Evolutionary conservation across 2,113 vertebrate genomes (phyloP).

Genomic region (Amblyopsis rosae): DNA sequence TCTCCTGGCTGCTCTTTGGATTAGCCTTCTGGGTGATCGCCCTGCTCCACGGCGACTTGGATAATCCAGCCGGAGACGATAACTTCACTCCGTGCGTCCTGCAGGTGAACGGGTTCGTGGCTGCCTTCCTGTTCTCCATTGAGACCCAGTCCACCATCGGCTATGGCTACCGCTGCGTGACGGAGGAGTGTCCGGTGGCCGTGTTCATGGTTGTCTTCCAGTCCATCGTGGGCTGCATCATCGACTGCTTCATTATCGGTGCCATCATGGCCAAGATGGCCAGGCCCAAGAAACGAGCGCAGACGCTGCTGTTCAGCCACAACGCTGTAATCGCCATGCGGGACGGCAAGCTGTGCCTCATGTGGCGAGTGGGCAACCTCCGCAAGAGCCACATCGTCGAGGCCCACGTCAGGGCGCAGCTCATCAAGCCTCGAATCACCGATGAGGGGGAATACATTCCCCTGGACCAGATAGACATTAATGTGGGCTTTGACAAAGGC

Average conservation of each 20-base stretch:
- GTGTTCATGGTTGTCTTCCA: slow-evolving; percentile 98
- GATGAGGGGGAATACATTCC: slow-evolving; percentile 97
- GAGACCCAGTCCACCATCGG: slow-evolving; percentile 98
- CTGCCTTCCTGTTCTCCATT: slow-evolving; percentile 96
- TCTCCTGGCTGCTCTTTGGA: slow-evolving; percentile 93
- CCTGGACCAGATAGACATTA: slow-evolving; percentile 95
- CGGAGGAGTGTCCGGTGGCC: slow-evolving; percentile 91
- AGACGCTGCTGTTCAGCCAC: slow-evolving; percentile 95
- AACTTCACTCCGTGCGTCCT: slow-evolving; percentile 93
- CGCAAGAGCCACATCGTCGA: slow-evolving; percentile 99
- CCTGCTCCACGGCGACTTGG: slow-evolving; percentile 91
- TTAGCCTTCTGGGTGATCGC: slow-evolving; percentile 97
- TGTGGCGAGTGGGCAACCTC: slow-evolving; percentile 97
- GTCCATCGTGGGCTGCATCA: slow-evolving; percentile 96
- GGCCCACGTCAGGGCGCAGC: slow-evolving; percentile 92
- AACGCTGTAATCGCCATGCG: slow-evolving; percentile 93
- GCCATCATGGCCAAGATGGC: slow-evolving; percentile 99
- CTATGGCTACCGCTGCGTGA: slow-evolving; percentile 95
- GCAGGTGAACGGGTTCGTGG: slow-evolving; percentile 95
- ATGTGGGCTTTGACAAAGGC: slow-evolving; percentile 97
- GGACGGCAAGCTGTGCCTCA: slow-evolving; percentile 92
- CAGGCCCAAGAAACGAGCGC: slow-evolving; percentile 93
- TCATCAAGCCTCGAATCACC: slow-evolving; percentile 93
- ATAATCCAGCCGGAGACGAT: slow-evolving; percentile 84
- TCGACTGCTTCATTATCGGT: slow-evolving; percentile 98